These are phyloP conservation scores for Myodes glareolus DNA, from an alignment of 2,113 vertebrate genomes.

Conservation along the genomic window DNA sequence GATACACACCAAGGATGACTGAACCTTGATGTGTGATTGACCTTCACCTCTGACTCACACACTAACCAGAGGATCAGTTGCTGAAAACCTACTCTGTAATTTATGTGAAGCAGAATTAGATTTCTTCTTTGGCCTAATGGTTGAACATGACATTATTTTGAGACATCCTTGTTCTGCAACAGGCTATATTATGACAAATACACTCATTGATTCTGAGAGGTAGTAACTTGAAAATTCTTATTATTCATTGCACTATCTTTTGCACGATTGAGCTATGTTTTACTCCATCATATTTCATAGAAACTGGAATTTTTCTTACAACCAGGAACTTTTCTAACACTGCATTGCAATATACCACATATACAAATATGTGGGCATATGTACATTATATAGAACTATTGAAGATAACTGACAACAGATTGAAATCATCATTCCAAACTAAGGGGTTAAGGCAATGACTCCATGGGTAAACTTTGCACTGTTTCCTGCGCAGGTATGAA, in stretches of 20 bases:
- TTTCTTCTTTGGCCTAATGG: not conserved
- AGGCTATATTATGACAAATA: not conserved
- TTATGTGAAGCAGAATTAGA: not conserved
- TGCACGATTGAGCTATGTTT: not conserved
- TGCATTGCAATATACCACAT: not conserved
- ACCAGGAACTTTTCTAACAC: not conserved
- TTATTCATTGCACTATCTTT: not conserved
- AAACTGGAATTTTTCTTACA: not conserved
- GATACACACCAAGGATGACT: not conserved
- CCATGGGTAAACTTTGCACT: not conserved
- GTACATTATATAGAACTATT: not conserved
- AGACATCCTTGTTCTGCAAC: not conserved
- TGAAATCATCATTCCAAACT: constrained; percentile 40
- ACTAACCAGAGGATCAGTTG: not conserved
- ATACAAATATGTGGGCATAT: not conserved
- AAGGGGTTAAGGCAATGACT: no score
- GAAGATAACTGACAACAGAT: not conserved
- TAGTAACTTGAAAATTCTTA: not conserved
- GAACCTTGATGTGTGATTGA: not conserved
- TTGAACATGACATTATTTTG: not conserved
- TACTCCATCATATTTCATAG: constrained; percentile 17
- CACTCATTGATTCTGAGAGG: not conserved
- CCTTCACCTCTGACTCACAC: not conserved
- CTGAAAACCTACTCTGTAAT: not conserved
- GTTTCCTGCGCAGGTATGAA: not conserved